These are phyloP conservation scores for Nerophis lumbriciformis DNA, from an alignment of 2,113 vertebrate genomes.

Conservation along the genomic window DNA sequence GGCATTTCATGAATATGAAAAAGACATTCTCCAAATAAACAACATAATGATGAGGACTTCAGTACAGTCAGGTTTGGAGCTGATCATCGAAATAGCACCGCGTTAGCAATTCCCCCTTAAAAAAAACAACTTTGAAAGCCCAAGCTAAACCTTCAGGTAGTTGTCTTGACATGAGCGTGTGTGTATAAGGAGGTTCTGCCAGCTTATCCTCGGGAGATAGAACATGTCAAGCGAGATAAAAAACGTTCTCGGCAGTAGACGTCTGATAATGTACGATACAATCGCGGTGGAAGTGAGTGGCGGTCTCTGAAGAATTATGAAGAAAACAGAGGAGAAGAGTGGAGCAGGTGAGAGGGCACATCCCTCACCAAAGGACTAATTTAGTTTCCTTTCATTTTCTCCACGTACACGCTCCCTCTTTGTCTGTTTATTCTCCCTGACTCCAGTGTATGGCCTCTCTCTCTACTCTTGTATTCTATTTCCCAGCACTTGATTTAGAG, in stretches of 20 bases:
- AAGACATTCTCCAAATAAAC: too few species aligned
- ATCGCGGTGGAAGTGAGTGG: conserved; percentile 53
- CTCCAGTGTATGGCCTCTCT: conserved; percentile 1
- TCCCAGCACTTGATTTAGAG: conserved; percentile 45
- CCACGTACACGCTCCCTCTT: conserved; percentile 24
- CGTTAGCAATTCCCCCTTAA: background rate
- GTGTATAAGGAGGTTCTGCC: conserved; percentile 41
- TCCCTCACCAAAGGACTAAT: conserved; percentile 51
- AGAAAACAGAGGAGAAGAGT: conserved; percentile 49
- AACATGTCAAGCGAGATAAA: conserved; percentile 68
- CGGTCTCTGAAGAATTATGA: conserved; percentile 38
- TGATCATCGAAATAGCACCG: background rate
- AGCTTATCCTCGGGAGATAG: conserved; percentile 70
- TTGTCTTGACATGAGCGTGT: conserved; percentile 6
- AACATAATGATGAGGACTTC: background rate
- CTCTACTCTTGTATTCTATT: conserved; percentile 16
- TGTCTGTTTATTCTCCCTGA: conserved; percentile 8
- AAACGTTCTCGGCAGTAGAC: conserved; percentile 59
- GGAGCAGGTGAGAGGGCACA: conserved; percentile 39
- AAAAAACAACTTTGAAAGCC: background rate
- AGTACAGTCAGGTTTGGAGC: background rate
- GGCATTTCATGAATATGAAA: too few species aligned
- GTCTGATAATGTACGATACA: conserved; percentile 71
- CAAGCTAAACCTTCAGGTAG: background rate
- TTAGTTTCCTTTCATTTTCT: conserved; percentile 41